Conservation (phyloP, 2,888 invertebrate species). For the Tenthredo mesomela region DNA sequence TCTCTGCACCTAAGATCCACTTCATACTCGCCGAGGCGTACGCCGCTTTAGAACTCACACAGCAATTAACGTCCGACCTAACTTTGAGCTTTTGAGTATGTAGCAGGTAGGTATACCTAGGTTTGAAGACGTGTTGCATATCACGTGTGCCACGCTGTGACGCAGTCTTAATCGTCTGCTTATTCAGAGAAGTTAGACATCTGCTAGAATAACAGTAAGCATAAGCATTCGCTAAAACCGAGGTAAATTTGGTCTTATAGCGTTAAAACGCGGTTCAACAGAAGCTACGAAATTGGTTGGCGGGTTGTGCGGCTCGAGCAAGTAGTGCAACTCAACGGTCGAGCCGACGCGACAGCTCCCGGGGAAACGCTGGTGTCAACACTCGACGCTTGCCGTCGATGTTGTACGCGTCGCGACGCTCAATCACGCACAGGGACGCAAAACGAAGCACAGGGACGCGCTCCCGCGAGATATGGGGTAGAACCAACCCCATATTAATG, state of each 20-base stretch:
- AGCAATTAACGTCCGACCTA: conserved; percentile 26
- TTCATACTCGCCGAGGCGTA: not conserved
- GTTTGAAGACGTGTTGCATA: conserved; percentile 6
- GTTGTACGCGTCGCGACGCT: conserved; percentile 48
- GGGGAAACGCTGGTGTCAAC: conserved; percentile 38
- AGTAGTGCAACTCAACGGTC: conserved; percentile 32
- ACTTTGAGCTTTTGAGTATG: conserved; percentile 31
- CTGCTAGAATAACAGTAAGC: not conserved
- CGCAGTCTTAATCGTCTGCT: not conserved
- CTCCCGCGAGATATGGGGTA: not conserved
- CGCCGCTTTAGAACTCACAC: not conserved
- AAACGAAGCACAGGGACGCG: conserved; percentile 37
- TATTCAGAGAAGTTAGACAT: not conserved
- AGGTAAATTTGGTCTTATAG: not conserved
- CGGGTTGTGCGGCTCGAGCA: not conserved
- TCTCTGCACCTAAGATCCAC: not conserved
- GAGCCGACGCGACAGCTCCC: conserved; percentile 36
- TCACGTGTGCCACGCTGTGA: not conserved
- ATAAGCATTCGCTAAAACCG: conserved; percentile 12
- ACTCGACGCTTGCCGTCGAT: conserved; percentile 39
- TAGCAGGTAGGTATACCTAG: not conserved
- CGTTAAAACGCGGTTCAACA: conserved; percentile 1
- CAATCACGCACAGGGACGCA: conserved; percentile 42
- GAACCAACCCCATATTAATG: not conserved
- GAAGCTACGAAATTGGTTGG: conserved; percentile 22